Base-by-base conservation (phyloP, 2,888 invertebrate genomes). In the Eumacrocentrus americanus region DNA sequence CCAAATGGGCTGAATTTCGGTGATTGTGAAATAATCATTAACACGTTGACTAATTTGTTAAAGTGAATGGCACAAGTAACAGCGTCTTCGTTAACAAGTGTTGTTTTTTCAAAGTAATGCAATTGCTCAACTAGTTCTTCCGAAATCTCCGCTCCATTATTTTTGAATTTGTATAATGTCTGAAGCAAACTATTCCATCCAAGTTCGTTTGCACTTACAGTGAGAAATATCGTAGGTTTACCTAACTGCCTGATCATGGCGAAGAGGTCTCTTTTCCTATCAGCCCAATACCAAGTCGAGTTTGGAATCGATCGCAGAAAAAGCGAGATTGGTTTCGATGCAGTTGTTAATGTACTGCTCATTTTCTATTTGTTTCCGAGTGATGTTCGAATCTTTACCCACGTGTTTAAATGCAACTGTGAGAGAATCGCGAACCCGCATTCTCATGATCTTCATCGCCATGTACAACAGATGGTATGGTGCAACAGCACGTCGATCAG, bases 141-240 rank as follows among this genome's bases (percentile, higher is more conserved):
- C 1, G 60, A 18, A 14, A 37, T 50, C 1, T 50, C 50, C 5
- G 11, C 37, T 50, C 18, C 18, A 2, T 37, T 7, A 37, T 55
- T 50, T 38, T 55, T 63, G 48, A 74, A 70, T 67, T 75, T 79
- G 61, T 74, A 71, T 2, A 81, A 68, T 68, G 76, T 25, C 38
- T 62, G 70, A 1, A 81, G 67, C 29, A 81, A 62, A 65, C 48
- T 61, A 29, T 63, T 2, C 81, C 81, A 81, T 35, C 70, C 65
- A 61, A 74, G 65, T 73, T 82, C 82, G 67, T 81, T 81, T 0
- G 81, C 80, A 71, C 80, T 80, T 68, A 81, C 9, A 67, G 80
- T 75, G 67, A 78, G 53, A 74, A 81, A 69, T 67, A 72, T 66
- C 67, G 79, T 79, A 58, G 79, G 81, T 64, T 67, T 69, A 7